These are phyloP conservation scores for Deroplatys truncata DNA, from an alignment of 2,888 invertebrate genomes.

Conservation along the genomic window DNA sequence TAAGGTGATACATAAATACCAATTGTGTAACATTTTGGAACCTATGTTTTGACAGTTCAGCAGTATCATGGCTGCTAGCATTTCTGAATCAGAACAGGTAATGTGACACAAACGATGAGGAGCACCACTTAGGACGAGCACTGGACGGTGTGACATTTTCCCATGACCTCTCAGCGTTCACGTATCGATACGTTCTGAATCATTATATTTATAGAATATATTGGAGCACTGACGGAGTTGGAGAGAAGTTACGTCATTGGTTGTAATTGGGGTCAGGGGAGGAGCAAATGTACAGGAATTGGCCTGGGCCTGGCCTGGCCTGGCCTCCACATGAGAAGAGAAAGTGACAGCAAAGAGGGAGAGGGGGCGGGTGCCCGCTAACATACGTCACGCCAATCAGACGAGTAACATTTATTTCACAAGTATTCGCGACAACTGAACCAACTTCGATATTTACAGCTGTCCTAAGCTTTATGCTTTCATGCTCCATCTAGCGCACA, in stretches of 20 bases:
- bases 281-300: not conserved
- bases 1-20: too few species aligned
- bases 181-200: not conserved
- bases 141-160: not conserved
- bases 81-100: not conserved
- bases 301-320: not conserved
- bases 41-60: too few species aligned
- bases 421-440: not conserved
- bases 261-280: slow-evolving; percentile 13
- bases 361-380: not conserved
- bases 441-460: not conserved
- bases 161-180: not conserved
- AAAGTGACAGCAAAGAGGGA: not conserved
- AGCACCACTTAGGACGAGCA: not conserved
- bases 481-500: too few species aligned
- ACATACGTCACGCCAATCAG: not conserved
- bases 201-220: not conserved
- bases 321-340: not conserved
- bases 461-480: too few species aligned
- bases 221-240: not conserved
- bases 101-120: too few species aligned
- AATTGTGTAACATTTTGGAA: too few species aligned
- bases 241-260: slow-evolving; percentile 7
- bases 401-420: not conserved
- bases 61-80: not conserved